These are phyloP conservation scores for Zosterops borbonicus DNA, from an alignment of 2,113 vertebrate genomes.

Conservation along the genomic window DNA sequence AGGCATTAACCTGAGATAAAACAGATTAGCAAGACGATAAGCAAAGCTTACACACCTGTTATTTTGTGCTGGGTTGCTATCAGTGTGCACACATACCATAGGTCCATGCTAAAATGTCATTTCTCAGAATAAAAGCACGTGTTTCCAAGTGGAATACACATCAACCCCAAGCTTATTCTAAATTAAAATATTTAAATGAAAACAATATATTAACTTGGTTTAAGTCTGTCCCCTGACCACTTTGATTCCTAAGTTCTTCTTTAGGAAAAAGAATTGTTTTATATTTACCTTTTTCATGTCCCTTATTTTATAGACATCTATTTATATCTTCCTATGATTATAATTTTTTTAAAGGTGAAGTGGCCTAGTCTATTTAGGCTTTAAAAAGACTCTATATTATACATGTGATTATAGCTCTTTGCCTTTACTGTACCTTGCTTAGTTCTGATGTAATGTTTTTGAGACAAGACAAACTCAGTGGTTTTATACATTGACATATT, in stretches of 20 bases:
- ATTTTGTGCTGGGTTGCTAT: background rate
- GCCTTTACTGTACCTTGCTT: background rate
- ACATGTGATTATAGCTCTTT: background rate
- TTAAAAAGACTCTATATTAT: background rate
- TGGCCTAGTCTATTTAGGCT: background rate
- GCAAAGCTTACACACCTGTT: background rate
- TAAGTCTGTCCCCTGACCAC: background rate
- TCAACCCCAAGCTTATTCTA: background rate
- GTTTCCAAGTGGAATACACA: background rate
- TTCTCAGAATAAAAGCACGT: background rate
- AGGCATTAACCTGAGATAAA: background rate
- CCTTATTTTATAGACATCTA: background rate
- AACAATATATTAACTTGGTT: background rate
- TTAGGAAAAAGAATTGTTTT: background rate
- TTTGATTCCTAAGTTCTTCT: background rate
- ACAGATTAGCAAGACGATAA: background rate
- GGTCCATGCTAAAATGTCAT: background rate
- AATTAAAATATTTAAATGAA: background rate
- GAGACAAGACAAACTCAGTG: background rate
- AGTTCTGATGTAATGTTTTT: background rate
- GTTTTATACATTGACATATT: background rate
- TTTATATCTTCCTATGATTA: background rate
- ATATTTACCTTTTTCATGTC: background rate
- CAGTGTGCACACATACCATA: background rate
- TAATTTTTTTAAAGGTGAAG: background rate